Percentiles rank a stretch among this genome's conserved stretches.
These are phyloP conservation scores for Drosophila kambysellisi DNA, from an alignment of 2,888 invertebrate species.

Conservation along the genomic window DNA sequence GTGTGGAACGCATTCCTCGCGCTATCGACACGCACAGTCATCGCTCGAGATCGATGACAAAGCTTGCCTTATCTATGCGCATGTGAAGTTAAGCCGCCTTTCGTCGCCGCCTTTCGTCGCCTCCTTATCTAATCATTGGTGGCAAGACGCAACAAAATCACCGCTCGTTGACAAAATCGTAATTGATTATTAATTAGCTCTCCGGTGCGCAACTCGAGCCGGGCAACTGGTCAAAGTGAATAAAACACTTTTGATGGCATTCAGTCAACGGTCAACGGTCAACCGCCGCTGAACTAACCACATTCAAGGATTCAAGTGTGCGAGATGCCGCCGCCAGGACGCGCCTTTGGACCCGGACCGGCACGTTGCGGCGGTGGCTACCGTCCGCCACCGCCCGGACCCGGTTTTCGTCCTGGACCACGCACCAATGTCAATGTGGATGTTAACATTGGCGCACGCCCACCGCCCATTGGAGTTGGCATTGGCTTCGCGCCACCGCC, in stretches of 20 bases:
- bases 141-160: slow-evolving; percentile 51
- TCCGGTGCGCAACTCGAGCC: slow-evolving; percentile 25
- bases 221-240: slow-evolving; percentile 24
- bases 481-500: slow-evolving; percentile 68
- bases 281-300: slow-evolving; percentile 13
- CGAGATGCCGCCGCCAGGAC: slow-evolving; percentile 63
- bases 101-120: slow-evolving; percentile 28
- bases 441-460: slow-evolving; percentile 66
- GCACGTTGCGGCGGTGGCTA: background rate
- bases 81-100: slow-evolving; percentile 26
- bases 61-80: slow-evolving; percentile 29
- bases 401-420: slow-evolving; percentile 43
- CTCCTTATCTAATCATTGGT: slow-evolving; percentile 50
- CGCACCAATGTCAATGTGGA: slow-evolving; percentile 69
- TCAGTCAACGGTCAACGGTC: slow-evolving; percentile 46
- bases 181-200: slow-evolving; percentile 73
- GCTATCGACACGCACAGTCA: slow-evolving; percentile 23
- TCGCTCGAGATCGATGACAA: slow-evolving; percentile 33
- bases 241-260: slow-evolving; percentile 43
- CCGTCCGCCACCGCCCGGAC: slow-evolving; percentile 30
- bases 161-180: slow-evolving; percentile 42
- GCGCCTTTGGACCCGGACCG: slow-evolving; percentile 40
- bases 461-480: slow-evolving; percentile 68
- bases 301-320: slow-evolving; percentile 6
- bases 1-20: slow-evolving; percentile 5